Conservation (phyloP, 1,140 invertebrate genomes). For the Periplaneta americana region DNA sequence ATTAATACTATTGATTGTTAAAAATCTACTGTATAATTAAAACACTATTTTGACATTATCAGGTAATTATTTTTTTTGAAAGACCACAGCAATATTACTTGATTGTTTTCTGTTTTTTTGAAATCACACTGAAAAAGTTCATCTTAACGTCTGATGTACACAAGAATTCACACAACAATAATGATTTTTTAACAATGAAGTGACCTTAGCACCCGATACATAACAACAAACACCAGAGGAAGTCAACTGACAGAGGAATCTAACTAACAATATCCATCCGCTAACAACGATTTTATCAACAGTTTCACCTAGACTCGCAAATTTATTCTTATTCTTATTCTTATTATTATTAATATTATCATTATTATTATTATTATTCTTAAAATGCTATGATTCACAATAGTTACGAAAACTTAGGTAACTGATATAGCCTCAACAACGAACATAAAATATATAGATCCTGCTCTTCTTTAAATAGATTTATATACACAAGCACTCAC, state of each 20-base stretch:
- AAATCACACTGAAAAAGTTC: constrained; percentile 21
- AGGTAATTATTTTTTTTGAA: constrained; percentile 22
- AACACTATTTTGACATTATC: constrained; percentile 23
- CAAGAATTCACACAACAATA: constrained; percentile 27
- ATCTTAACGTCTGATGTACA: constrained; percentile 20
- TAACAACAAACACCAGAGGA: constrained; percentile 26
- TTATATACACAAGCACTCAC: constrained; percentile 12
- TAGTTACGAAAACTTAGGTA: constrained; percentile 16
- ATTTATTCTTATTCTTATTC: neutral
- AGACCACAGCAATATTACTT: constrained; percentile 24
- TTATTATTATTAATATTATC: constrained; percentile 12
- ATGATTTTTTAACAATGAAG: constrained; percentile 28
- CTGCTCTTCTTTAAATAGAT: constrained; percentile 15
- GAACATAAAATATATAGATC: constrained; percentile 25
- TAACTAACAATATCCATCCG: constrained; percentile 19
- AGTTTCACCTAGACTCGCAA: neutral
- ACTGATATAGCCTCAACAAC: constrained; percentile 19
- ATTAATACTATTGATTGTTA: constrained; percentile 24
- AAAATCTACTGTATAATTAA: constrained; percentile 22
- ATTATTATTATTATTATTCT: constrained; percentile 11
- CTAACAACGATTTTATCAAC: constrained; percentile 14
- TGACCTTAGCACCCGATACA: constrained; percentile 28
- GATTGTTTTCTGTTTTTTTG: constrained; percentile 21
- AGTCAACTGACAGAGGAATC: constrained; percentile 26
- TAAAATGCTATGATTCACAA: constrained; percentile 12